Base-by-base conservation (phyloP, 2,888 invertebrate genomes). In the Apomyelois bistriatella region DNA sequence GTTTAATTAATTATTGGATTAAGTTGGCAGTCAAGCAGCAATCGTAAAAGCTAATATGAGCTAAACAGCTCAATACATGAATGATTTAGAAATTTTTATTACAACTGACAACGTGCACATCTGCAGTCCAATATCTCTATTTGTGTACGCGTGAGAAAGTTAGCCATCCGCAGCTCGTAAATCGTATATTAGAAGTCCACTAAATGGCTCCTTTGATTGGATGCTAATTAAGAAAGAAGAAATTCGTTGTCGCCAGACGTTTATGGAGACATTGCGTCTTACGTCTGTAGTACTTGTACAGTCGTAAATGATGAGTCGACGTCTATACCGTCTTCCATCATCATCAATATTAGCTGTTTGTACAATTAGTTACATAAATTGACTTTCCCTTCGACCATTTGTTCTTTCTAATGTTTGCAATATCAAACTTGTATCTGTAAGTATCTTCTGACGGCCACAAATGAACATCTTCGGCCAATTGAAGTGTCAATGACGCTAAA, bases 201-300 rank as follows among this genome's bases (percentile, higher is more conserved):
- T 84, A 78, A 86, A 83, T 74, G 82, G 76, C 76, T 74, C 77
- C 74, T 74, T 84, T 85, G 80, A 85, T 84, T 80, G 68, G 75
- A 79, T 73, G 76, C 75, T 85, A 82, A 87, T 86, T 82, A 80
- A 83, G 66, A 78, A 75, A 80, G 70, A 79, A 84, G 72, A 78
- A 72, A 70, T 74, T 76, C 79, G 75, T 72, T 83, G 78, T 81
- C 54, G 55, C 53, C 55, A 61, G 55, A 48, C 60, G 56, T 67
- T 70, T 68, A 68, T 65, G 56, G 63, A 64, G 74, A 73, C 64
- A 64, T 61, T 62, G 66, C 62, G 58, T 58, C 60, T 61, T 52
- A 46, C 52, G 59, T 57, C 56, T 64, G 46, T 58, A 56, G 56
- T 63, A 67, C 62, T 66, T 65, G 65, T 72, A 63, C 66, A 63